These are phyloP conservation scores for Sorex araneus DNA, from an alignment of 2,113 vertebrate genomes.

Conservation along the genomic window DNA sequence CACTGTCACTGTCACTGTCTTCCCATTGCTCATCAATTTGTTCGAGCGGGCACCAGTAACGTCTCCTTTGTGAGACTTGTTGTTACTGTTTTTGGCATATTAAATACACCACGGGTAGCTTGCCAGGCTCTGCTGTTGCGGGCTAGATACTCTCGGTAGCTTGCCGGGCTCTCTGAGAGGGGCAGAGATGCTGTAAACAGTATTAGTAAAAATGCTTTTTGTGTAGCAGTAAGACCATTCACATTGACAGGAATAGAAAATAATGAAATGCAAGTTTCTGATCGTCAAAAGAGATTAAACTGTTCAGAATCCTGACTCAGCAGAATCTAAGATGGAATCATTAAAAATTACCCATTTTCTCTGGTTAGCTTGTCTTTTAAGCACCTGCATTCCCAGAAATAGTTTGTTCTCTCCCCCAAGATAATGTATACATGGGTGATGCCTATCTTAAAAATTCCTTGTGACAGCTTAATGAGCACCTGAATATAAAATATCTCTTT, in stretches of 20 bases:
- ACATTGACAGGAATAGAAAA: not conserved
- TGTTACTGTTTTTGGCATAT: too few species aligned
- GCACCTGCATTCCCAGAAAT: not conserved
- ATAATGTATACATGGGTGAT: not conserved
- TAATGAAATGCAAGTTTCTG: not conserved
- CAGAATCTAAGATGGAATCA: not conserved
- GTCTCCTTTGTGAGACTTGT: too few species aligned
- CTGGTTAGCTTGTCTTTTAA: not conserved
- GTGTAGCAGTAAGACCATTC: not conserved
- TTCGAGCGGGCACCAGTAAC: too few species aligned
- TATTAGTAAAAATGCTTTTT: not conserved
- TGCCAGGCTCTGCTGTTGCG: too few species aligned
- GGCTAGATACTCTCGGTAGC: too few species aligned
- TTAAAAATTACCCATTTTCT: not conserved
- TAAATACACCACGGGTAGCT: too few species aligned
- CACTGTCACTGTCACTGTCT: too few species aligned
- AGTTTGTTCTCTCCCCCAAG: not conserved
- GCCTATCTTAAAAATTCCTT: not conserved
- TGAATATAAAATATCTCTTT: not conserved
- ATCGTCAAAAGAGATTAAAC: not conserved
- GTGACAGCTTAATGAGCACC: not conserved
- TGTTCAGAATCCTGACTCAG: not conserved
- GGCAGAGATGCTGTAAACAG: not conserved
- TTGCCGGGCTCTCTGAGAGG: too few species aligned
- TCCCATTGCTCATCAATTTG: too few species aligned